Base-by-base conservation (phyloP, 2,113 vertebrate species). In the Gopherus evgoodei region DNA sequence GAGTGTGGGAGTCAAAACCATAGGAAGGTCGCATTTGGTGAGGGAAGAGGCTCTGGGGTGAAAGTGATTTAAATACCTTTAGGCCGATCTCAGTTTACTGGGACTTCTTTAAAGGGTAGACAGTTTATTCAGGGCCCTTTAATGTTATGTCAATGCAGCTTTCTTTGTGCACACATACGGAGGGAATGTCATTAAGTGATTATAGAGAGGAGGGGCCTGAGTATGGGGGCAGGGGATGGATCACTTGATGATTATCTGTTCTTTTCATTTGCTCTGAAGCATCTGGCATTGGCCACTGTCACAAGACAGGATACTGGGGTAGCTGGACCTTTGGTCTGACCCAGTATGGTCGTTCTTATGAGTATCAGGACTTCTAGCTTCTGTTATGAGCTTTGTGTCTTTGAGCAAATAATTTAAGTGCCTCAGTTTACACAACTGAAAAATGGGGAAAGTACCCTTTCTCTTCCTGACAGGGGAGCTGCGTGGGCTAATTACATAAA, bases 11-110 rank as follows among this genome's bases (percentile, higher is more conserved):
- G 42, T 90, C 25, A n/a, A 59, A 81, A 75, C 89, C 79, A 65
- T 1, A 87, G 85, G 93, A 94, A 86, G 49, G 90, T 93, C 29
- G 4, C 29, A 29, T 97, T 94, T 93, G 80, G 83, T 93, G 88
- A 92, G 42, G 47, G 72, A 96, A 96, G 57, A 84, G 81, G 54
- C 81, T 79, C 50, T 87, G 57, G 19, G 88, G 76, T 44, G 16
- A 38, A 50, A 79, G 93, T 4, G 81, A 35, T 81, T 50, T 49
- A 89, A 95, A 75, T 91, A 69, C 12, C 91, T 62, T 91, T 65
- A 95, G 85, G 65, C 24, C 92, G 87, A 79, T 47, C 86, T 83
- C 11, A 92, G 72, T 93, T 94, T 79, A 80, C 12, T 38, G 62
- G 19, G 72, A 44, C 38, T 83, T 82, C 56, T 90, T 91, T 87